Percentiles rank a stretch among this genome's conserved stretches.
phyloP scores from a whole-genome alignment of 2,888 invertebrate genomes.

The Osedax fenrisi region DNA sequence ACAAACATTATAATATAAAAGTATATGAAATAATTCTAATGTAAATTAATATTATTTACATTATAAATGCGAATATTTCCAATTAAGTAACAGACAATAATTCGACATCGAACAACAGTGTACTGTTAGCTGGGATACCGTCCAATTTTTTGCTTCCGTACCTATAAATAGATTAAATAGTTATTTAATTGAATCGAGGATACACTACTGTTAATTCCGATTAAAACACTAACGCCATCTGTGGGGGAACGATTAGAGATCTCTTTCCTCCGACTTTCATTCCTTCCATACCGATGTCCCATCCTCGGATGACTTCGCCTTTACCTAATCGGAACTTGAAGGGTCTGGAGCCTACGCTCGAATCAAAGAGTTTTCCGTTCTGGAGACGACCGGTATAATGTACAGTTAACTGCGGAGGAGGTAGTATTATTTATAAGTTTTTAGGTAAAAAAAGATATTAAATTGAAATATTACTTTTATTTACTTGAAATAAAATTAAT shows the following conservation, averaged over 20 bases:
- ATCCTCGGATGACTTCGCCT: slow-evolving; percentile 76
- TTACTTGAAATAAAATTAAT: not conserved
- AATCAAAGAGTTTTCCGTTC: slow-evolving; percentile 76
- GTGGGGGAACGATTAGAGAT: slow-evolving; percentile 68
- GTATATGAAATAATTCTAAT: too few species aligned
- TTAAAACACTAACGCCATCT: slow-evolving; percentile 64
- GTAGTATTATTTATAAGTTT: not conserved
- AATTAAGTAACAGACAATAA: slow-evolving; percentile 56
- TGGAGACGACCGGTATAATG: slow-evolving; percentile 71
- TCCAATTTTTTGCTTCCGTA: slow-evolving; percentile 12
- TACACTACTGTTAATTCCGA: not conserved
- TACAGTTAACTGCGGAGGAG: slow-evolving; percentile 55
- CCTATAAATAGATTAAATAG: not conserved
- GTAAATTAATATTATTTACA: too few species aligned
- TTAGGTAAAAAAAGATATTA: not conserved
- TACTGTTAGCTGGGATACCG: slow-evolving; percentile 71
- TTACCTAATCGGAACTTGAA: slow-evolving; percentile 73
- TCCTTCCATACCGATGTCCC: slow-evolving; percentile 67
- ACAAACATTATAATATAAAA: too few species aligned
- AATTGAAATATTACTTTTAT: not conserved
- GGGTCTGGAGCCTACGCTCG: slow-evolving; percentile 63
- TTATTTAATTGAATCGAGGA: not conserved
- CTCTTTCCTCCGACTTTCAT: slow-evolving; percentile 90
- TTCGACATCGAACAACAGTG: slow-evolving; percentile 77
- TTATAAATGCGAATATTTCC: too few species aligned